phyloP scores from a whole-genome alignment of 2,888 invertebrate genomes.

The Eristalis arbustorum region DNA sequence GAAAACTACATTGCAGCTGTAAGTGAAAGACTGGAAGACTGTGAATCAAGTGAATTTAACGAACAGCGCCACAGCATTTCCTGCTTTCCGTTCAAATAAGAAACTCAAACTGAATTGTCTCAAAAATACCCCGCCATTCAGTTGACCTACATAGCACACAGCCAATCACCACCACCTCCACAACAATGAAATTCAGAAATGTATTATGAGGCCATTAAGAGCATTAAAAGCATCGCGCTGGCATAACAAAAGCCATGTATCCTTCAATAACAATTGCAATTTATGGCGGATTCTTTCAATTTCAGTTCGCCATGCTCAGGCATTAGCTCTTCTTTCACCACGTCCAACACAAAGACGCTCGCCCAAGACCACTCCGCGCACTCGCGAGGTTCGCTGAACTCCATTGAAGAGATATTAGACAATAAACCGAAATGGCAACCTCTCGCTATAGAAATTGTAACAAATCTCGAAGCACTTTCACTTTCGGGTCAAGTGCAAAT shows the following conservation, averaged over 20 bases:
- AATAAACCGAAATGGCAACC: conserved; percentile 19
- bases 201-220: neutral
- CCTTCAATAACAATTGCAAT: neutral
- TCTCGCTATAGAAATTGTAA: conserved; percentile 45
- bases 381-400: conserved; percentile 39
- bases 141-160: neutral
- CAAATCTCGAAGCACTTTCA: conserved; percentile 55
- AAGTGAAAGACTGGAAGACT: no score
- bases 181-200: neutral
- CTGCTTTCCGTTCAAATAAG: neutral
- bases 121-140: neutral
- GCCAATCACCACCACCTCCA: neutral
- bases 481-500: conserved; percentile 69
- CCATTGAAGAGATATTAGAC: neutral
- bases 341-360: neutral
- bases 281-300: neutral
- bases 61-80: no score
- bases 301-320: neutral
- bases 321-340: neutral
- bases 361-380: neutral
- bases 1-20: no score
- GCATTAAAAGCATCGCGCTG: neutral
- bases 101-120: neutral
- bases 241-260: neutral
- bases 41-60: no score